phyloP scores from a whole-genome alignment of 2,888 invertebrate genomes.

The Diarsia rubi region DNA sequence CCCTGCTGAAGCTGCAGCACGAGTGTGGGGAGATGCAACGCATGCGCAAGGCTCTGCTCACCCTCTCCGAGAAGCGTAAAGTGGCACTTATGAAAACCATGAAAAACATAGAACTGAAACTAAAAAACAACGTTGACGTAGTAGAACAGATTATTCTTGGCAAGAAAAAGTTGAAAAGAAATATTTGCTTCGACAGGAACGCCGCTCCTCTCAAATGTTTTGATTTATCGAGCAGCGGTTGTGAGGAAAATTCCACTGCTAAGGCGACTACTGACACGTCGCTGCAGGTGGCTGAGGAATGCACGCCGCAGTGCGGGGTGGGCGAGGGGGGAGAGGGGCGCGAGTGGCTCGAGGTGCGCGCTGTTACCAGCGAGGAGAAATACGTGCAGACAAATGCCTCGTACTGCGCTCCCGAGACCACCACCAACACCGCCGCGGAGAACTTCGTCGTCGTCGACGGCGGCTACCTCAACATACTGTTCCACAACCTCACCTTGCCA shows the following conservation, averaged over 20 bases:
- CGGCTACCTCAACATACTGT: constrained; percentile 85
- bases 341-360: constrained; percentile 36
- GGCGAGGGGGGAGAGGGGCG: constrained; percentile 17
- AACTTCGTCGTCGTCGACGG: constrained; percentile 85
- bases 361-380: constrained; percentile 79
- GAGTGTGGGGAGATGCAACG: constrained; percentile 93
- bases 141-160: constrained; percentile 82
- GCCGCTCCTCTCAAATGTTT: constrained; percentile 85
- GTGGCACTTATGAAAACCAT: constrained; percentile 86
- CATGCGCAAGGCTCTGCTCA: constrained; percentile 86
- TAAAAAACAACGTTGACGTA: constrained; percentile 82
- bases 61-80: constrained; percentile 86
- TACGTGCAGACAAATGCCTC: constrained; percentile 82
- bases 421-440: constrained; percentile 77
- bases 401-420: constrained; percentile 63
- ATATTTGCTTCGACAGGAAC: constrained; percentile 73
- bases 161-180: constrained; percentile 84
- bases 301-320: constrained; percentile 35
- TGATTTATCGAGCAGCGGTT: constrained; percentile 86
- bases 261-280: constrained; percentile 64
- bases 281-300: constrained; percentile 10
- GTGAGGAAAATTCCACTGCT: constrained; percentile 80
- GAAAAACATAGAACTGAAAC: constrained; percentile 84
- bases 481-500: constrained; percentile 82
- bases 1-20: constrained; percentile 92